Evolutionary conservation across 2,888 invertebrate genomes (phyloP), one percentile per base, ranked within the genome.

Genomic region (Oeneis ivallda): DNA sequence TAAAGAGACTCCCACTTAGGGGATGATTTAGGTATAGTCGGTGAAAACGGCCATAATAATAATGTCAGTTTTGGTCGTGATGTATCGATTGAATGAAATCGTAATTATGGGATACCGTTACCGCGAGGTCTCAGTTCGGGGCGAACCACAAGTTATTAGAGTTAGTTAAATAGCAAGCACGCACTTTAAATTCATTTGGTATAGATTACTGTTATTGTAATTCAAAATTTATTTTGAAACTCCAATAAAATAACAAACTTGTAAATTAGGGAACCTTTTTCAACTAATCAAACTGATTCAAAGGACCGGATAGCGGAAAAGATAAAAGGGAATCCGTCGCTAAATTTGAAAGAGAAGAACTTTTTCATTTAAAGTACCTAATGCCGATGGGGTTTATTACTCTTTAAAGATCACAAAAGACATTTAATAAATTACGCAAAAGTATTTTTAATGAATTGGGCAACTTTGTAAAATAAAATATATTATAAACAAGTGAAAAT

Each of bases 331-430:
- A 50, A 50, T 50, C 26, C 17, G 26, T 11, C 19, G 26, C 49
- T 26, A 50, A 50, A 26, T 47, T 47, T 47, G 26, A 11, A 26
- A 19, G 26, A 50, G 49, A 19, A 17, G 49, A 50, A 50, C 49
- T 50, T 50, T 50, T 50, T 50, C 19, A 50, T 50, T 50, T 50
- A 50, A 50, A 26, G 49, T 26, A 26, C 49, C 49, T 50, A 50
- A 50, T 26, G 26, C 49, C 13, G 49, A 50, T 50, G 11, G 49
- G 11, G 19, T 50, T 50, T 50, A 50, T 50, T 50, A 50, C 19
- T 50, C 49, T 11, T 50, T 50, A 6, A 50, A 50, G 49, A 50
- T 50, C 49, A 13, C 49, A 50, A 50, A 50, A 26, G 6, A 26
- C 19, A 11, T 26, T 11, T 11, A 50, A 50, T 17, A 50, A 50